These are phyloP conservation scores for Anomalospiza imberbis DNA, from an alignment of 2,797 vertebrate species.

Conservation along the genomic window DNA sequence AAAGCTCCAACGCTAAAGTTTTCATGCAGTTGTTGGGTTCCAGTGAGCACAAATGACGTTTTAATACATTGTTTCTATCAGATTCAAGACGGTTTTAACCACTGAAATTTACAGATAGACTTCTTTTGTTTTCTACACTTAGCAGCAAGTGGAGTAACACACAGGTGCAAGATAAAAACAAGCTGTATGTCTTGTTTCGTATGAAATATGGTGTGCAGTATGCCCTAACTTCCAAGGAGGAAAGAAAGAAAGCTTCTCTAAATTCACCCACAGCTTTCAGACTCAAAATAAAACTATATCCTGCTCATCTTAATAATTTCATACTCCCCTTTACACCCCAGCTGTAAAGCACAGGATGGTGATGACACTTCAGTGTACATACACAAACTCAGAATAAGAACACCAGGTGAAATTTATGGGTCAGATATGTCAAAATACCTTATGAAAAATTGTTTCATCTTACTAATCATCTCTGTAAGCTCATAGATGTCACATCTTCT, in stretches of 20 bases:
- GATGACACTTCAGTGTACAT: neutral
- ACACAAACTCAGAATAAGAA: neutral
- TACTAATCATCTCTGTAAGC: neutral
- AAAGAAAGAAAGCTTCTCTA: neutral
- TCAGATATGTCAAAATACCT: constrained; percentile 24
- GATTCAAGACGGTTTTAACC: neutral
- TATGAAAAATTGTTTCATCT: constrained; percentile 11
- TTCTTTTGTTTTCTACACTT: neutral
- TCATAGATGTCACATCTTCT: neutral
- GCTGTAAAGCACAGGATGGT: neutral
- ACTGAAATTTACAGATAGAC: neutral
- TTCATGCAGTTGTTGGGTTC: neutral
- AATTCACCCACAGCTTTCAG: neutral
- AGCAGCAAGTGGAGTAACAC: neutral
- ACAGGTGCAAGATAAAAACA: neutral
- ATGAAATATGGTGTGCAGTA: neutral
- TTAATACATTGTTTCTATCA: neutral
- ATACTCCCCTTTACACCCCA: neutral
- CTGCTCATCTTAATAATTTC: neutral
- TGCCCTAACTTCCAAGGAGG: neutral
- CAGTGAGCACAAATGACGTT: neutral
- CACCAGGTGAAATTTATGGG: neutral
- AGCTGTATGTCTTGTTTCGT: neutral
- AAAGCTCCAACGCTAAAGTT: neutral
- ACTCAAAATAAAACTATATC: neutral